Conservation (phyloP, 2,113 vertebrate genomes). For the Otis tarda region DNA sequence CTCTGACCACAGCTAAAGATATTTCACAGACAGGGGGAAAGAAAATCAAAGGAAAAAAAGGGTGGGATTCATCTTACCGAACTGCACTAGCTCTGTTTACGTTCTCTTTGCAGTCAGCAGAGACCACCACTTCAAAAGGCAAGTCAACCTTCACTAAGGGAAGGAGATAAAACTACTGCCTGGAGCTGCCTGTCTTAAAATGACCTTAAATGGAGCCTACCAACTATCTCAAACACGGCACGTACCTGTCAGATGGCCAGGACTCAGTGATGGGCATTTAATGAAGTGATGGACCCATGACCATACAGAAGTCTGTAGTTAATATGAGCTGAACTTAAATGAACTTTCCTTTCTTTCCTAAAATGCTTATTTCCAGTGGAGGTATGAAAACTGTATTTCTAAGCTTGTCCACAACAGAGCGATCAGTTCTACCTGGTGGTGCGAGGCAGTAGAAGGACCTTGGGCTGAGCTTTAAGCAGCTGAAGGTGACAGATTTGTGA, state of each 20-base stretch:
- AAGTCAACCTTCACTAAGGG: background rate
- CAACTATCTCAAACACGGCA: background rate
- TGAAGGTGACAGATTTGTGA: background rate
- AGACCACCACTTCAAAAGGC: background rate
- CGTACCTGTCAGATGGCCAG: background rate
- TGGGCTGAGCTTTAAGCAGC: background rate
- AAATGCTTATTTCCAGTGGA: background rate
- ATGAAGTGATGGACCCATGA: background rate
- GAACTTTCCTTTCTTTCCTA: background rate
- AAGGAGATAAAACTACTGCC: background rate
- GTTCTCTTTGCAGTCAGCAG: background rate
- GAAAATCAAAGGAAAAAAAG: background rate
- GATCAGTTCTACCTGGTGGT: background rate
- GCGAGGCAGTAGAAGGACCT: background rate
- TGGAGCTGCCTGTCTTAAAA: background rate
- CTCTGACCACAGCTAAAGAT: background rate
- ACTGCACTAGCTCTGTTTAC: background rate
- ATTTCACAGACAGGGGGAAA: background rate
- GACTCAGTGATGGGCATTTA: background rate
- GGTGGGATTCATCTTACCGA: background rate
- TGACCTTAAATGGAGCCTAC: background rate
- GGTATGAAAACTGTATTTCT: background rate
- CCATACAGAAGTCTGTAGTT: background rate
- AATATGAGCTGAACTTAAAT: background rate
- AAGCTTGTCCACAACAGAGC: background rate